phyloP scores from a whole-genome alignment of 2,888 invertebrate genomes.

The Clanis bilineata region DNA sequence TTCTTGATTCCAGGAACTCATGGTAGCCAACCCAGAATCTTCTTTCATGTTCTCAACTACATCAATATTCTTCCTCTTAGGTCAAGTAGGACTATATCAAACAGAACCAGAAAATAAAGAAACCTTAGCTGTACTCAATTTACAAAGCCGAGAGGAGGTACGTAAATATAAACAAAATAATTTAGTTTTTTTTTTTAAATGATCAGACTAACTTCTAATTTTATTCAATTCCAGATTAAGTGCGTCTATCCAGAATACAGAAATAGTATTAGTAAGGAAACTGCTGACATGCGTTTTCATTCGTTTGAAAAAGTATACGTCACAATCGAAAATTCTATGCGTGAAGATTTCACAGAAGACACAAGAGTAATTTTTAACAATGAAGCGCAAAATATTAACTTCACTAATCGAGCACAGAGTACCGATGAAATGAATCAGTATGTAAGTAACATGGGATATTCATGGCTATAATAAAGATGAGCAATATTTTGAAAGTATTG shows the following conservation, averaged over 20 bases:
- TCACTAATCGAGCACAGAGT: slow-evolving; percentile 18
- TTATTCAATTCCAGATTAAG: slow-evolving; percentile 10
- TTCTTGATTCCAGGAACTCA: slow-evolving; percentile 22
- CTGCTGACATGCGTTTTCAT: not conserved
- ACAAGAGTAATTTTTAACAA: slow-evolving; percentile 20
- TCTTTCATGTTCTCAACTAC: slow-evolving; percentile 24
- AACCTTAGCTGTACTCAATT: slow-evolving; percentile 20
- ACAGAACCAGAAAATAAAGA: slow-evolving; percentile 16
- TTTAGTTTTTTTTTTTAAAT: not conserved
- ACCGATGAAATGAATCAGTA: slow-evolving; percentile 27
- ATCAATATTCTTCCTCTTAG: slow-evolving; percentile 21
- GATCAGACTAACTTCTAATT: not conserved
- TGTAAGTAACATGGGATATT: slow-evolving; percentile 19
- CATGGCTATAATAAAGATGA: no score
- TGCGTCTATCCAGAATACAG: not conserved
- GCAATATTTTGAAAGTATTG: no score
- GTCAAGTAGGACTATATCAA: slow-evolving; percentile 17
- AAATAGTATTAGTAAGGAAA: not conserved
- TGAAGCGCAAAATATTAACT: slow-evolving; percentile 28
- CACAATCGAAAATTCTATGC: slow-evolving; percentile 18
- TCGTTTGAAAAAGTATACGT: slow-evolving; percentile 27
- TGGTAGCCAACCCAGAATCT: slow-evolving; percentile 12
- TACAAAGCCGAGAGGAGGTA: slow-evolving; percentile 26
- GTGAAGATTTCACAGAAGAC: slow-evolving; percentile 17
- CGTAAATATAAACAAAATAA: no score